Conservation (phyloP, 2,888 invertebrate species). For the Hoplodrina ambigua region DNA sequence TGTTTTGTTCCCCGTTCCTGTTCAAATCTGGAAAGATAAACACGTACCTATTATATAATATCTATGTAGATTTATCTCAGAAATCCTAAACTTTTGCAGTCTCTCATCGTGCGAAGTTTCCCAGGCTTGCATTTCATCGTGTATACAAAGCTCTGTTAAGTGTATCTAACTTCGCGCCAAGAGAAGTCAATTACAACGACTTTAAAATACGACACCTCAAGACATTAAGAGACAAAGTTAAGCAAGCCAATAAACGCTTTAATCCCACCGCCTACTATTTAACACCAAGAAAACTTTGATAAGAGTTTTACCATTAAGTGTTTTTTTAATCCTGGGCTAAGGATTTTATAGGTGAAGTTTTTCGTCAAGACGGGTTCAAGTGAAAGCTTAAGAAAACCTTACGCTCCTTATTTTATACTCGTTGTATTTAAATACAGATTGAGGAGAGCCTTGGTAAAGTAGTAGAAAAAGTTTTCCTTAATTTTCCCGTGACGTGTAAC, state of each 20-base stretch:
- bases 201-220: constrained; percentile 77
- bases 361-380: constrained; percentile 64
- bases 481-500: constrained; percentile 36
- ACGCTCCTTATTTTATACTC: constrained; percentile 48
- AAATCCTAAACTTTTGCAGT: constrained; percentile 38
- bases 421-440: constrained; percentile 60
- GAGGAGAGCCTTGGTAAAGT: constrained; percentile 30
- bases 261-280: constrained; percentile 70
- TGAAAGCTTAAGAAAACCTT: constrained; percentile 63
- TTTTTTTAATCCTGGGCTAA: constrained; percentile 67
- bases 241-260: constrained; percentile 75
- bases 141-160: constrained; percentile 67
- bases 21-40: constrained; percentile 52
- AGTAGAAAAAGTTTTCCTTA: constrained; percentile 45
- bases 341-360: constrained; percentile 67
- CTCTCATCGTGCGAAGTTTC: constrained; percentile 60
- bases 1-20: constrained; percentile 41
- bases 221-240: constrained; percentile 76
- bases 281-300: constrained; percentile 69
- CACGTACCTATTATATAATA: constrained; percentile 45
- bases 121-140: constrained; percentile 63
- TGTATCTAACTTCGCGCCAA: constrained; percentile 69
- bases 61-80: constrained; percentile 41
- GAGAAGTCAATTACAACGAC: constrained; percentile 76
- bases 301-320: constrained; percentile 66